A percentile compares a stretch with the other conserved stretches of the same genome.
Evolutionary conservation across 2,888 invertebrate species (phyloP).

Genomic region (Lochmaea capreae): DNA sequence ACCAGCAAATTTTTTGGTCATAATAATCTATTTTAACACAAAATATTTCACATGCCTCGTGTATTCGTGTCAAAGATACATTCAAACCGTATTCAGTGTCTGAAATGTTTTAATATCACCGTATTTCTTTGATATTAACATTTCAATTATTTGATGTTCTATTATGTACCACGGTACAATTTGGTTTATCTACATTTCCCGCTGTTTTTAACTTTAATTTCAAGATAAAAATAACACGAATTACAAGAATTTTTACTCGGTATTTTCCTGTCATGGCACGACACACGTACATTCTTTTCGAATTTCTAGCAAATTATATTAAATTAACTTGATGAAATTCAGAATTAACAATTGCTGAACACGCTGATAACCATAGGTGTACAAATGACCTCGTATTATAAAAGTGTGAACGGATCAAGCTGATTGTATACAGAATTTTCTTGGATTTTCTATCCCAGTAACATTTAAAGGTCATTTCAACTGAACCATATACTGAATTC

Average conservation of each 20-base stretch:
- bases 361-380: too few relatives aligned
- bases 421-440: background rate
- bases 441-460: background rate
- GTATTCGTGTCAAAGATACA: background rate
- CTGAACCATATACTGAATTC: background rate
- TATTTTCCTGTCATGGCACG: background rate
- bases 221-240: background rate
- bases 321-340: too few relatives aligned
- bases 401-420: too few relatives aligned
- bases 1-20: too few relatives aligned
- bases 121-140: background rate
- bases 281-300: background rate
- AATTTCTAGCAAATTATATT: too few relatives aligned
- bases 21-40: too few relatives aligned
- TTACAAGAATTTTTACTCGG: background rate
- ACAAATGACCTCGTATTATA: too few relatives aligned
- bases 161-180: background rate
- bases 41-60: background rate
- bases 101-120: background rate
- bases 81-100: background rate
- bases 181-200: background rate
- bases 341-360: too few relatives aligned
- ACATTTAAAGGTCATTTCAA: slow-evolving; percentile 12
- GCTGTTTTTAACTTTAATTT: background rate
- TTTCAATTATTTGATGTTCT: background rate